These are phyloP conservation scores for Xenopus petersii DNA, from an alignment of 2,797 vertebrate species.

Conservation along the genomic window DNA sequence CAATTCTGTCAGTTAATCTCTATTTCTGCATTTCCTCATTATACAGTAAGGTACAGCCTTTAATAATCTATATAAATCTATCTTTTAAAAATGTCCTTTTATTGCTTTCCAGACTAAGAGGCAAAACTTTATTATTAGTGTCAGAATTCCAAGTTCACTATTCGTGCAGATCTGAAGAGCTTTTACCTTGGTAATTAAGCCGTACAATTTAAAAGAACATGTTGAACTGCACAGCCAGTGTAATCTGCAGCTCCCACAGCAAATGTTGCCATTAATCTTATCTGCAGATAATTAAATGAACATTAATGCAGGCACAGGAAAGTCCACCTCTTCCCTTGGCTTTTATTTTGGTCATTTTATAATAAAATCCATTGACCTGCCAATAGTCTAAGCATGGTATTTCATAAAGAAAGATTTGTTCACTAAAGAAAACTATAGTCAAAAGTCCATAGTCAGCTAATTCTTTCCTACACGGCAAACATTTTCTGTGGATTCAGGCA, in stretches of 20 bases:
- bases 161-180: constrained; percentile 21
- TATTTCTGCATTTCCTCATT: too few relatives aligned
- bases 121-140: too few relatives aligned
- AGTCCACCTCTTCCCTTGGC: constrained; percentile 6
- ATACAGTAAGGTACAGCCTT: too few relatives aligned
- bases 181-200: constrained; percentile 9
- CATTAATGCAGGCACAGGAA: constrained; percentile 23
- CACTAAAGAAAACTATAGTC: too few relatives aligned
- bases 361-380: constrained; percentile 17
- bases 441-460: too few relatives aligned
- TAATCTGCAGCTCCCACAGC: constrained; percentile 26
- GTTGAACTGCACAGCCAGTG: constrained; percentile 30
- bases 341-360: constrained; percentile 2
- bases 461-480: background rate
- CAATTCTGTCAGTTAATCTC: too few relatives aligned
- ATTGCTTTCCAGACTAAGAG: too few relatives aligned
- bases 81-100: too few relatives aligned
- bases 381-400: background rate
- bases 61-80: too few relatives aligned
- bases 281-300: constrained; percentile 42
- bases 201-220: constrained; percentile 30
- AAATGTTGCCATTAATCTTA: constrained; percentile 41
- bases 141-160: constrained; percentile 5
- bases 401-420: background rate
- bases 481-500: too few relatives aligned